phyloP scores from a whole-genome alignment of 1,140 invertebrate genomes.

The Colletes gigas region DNA sequence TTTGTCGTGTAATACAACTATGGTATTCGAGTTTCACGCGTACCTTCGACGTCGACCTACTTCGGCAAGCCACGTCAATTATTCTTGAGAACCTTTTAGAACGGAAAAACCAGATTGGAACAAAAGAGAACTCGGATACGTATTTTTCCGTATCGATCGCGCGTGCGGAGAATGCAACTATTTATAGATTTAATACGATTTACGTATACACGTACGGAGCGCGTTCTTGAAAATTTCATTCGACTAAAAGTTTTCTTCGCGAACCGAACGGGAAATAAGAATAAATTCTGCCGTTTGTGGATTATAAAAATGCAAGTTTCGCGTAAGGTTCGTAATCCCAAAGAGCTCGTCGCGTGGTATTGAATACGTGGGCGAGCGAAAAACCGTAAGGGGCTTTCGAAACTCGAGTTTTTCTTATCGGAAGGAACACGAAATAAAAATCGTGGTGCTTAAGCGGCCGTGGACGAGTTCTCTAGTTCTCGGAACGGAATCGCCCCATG shows the following conservation, averaged over 20 bases:
- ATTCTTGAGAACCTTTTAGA: constrained; percentile 57
- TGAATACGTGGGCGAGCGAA: no score
- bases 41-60: constrained; percentile 42
- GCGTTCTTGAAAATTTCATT: no score
- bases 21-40: constrained; percentile 35
- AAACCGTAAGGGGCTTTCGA: no score
- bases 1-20: constrained; percentile 52
- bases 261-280: no score
- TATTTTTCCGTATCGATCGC: background rate
- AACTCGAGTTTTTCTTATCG: background rate
- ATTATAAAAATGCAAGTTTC: no score
- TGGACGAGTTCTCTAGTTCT: background rate
- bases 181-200: no score
- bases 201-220: no score
- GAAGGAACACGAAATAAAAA: background rate
- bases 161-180: no score
- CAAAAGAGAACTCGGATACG: background rate
- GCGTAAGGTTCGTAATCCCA: no score
- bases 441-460: background rate
- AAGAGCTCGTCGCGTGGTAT: no score
- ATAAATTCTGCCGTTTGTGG: no score
- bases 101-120: constrained; percentile 20
- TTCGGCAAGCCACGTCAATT: constrained; percentile 56
- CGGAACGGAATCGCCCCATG: background rate
- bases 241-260: no score